phyloP scores from a whole-genome alignment of 2,797 vertebrate species.

The Oceanodroma leucorhoa region DNA sequence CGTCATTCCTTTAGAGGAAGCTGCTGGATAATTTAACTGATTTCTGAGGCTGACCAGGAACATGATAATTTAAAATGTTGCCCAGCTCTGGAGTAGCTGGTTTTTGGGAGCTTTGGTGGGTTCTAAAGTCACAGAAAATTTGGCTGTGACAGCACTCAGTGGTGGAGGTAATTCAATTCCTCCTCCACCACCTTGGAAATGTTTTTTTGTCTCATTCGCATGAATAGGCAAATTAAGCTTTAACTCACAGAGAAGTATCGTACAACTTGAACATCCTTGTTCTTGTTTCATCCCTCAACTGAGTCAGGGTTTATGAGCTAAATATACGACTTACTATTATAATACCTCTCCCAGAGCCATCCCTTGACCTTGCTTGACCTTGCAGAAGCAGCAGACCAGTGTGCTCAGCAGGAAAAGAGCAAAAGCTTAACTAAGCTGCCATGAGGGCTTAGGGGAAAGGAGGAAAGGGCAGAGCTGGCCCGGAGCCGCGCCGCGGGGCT shows the following conservation, averaged over 20 bases:
- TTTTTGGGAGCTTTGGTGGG: neutral
- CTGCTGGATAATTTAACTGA: neutral
- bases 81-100: neutral
- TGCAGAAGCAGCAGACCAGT: neutral
- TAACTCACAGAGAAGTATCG: neutral
- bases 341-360: neutral
- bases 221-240: conserved; percentile 34
- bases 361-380: neutral
- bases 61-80: neutral
- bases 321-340: neutral
- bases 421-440: fast-evolving
- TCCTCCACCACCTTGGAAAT: conserved; percentile 1
- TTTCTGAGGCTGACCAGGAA: neutral
- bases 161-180: conserved; percentile 41
- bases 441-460: fast-evolving
- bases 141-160: neutral
- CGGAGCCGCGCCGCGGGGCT: fast-evolving
- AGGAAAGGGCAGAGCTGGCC: neutral
- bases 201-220: conserved; percentile 9
- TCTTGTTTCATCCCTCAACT: conserved; percentile 23
- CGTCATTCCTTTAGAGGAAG: neutral
- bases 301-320: conserved; percentile 26
- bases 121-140: neutral
- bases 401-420: neutral
- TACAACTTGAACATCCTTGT: neutral